Conservation (phyloP, 2,113 vertebrate species). For the Myrmecobius fasciatus region DNA sequence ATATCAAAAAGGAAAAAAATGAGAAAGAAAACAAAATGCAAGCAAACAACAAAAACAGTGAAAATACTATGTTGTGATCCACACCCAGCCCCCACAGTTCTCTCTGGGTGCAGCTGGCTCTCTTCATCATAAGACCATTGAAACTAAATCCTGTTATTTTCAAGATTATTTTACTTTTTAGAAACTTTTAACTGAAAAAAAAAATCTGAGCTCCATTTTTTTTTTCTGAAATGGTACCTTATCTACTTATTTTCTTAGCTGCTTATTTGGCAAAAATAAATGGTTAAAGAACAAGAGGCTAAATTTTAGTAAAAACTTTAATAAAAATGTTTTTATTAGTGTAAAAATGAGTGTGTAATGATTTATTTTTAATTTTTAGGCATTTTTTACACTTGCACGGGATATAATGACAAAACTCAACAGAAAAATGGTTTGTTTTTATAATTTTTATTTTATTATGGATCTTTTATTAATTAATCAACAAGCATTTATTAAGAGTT, state of each 20-base stretch:
- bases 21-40: no score
- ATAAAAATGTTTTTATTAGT: not conserved
- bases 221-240: not conserved
- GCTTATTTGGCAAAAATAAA: not conserved
- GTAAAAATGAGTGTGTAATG: slow-evolving; percentile 29
- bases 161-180: not conserved
- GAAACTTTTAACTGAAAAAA: not conserved
- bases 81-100: no score
- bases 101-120: no score
- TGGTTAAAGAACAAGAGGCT: not conserved
- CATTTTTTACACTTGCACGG: slow-evolving; percentile 96
- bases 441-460: slow-evolving; percentile 40
- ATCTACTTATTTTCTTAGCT: not conserved
- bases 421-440: slow-evolving; percentile 95
- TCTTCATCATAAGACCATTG: no score
- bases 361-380: slow-evolving; percentile 83
- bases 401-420: slow-evolving; percentile 98
- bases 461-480: not conserved
- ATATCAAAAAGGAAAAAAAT: no score
- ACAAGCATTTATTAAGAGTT: not conserved
- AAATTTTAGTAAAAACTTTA: not conserved
- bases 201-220: not conserved
- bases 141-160: not conserved
- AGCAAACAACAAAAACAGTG: no score
- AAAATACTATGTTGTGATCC: no score